phyloP scores from a whole-genome alignment of 2,797 vertebrate species.

The Taeniopygia guttata region DNA sequence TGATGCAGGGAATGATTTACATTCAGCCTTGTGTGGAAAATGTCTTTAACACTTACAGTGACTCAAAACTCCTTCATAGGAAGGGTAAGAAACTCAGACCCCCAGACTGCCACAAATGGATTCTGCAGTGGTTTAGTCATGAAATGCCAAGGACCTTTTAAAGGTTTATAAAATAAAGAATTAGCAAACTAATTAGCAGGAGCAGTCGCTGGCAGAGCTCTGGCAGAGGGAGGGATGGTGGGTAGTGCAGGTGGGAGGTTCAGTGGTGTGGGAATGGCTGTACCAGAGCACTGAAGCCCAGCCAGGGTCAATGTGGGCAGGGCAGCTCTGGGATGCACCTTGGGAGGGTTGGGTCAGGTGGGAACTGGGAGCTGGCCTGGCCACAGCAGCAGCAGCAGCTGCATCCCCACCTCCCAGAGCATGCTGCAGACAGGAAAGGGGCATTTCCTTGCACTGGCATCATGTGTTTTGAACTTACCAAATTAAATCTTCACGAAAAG shows the following conservation, averaged over 20 bases:
- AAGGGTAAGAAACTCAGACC: neutral
- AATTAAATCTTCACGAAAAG: neutral
- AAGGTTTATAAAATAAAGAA: neutral
- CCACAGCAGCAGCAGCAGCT: neutral
- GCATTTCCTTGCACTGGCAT: neutral
- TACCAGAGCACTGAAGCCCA: neutral
- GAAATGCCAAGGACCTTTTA: neutral
- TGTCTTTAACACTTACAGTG: neutral
- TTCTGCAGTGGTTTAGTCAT: neutral
- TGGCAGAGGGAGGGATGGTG: neutral
- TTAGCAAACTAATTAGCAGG: neutral
- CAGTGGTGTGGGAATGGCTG: neutral
- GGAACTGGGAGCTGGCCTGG: neutral
- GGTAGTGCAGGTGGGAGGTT: neutral
- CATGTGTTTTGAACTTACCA: fast-evolving
- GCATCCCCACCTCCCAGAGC: fast-evolving
- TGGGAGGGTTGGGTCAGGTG: neutral
- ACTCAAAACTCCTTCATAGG: neutral
- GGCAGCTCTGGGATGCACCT: neutral
- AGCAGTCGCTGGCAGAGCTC: neutral
- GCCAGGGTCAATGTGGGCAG: neutral
- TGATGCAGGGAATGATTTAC: neutral
- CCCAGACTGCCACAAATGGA: neutral
- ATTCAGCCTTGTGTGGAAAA: neutral
- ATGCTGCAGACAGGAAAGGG: fast-evolving